Evolutionary conservation across 2,113 vertebrate genomes (phyloP), one percentile per base, ranked within the genome.

Genomic region (Antigone vipio): DNA sequence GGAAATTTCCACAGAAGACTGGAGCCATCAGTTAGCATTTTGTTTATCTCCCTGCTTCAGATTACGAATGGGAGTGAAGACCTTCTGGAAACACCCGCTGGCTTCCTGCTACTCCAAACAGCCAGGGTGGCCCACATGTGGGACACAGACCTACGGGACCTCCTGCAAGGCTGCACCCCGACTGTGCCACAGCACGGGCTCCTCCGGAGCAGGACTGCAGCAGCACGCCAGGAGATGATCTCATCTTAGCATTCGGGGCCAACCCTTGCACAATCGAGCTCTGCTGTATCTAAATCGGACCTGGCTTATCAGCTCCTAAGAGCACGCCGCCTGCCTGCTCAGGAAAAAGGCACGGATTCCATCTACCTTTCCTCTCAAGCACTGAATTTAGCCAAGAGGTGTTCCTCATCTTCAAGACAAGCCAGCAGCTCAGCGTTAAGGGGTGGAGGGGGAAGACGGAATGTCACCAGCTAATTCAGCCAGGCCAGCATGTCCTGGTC

Each of bases 71-170:
- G 69, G 91, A 92, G 89, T 0, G 66, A 85, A 91, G 86, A 66
- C 50, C 55, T 87, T 47, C 5, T 29, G 84, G 91, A 94, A 97
- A 96, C 95, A 96, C 94, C 95, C 94, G 73, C 49, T 0, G 2
- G 44, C 69, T 97, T 69, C 96, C 91, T 60, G 76, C 85, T 69
- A 13, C 93, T 87, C 92, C 40, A 7, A 87, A 32, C 89, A 42
- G 45, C 80, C 81, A 34, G 95, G 96, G 95, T 97, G 94, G 94
- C 86, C 94, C 91, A 94, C 91, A 93, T 92, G 83, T 93, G 94
- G 91, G 58, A n/a, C 86, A 34, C 95, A 97, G 92, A 78, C 18
- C 95, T 62, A 7, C 1, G 0, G 88, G 86, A 74, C 95, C 95
- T 92, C 93, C 95, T 83, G 90, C 6, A 6, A 73, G 89, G 93